Evolutionary conservation across 2,888 invertebrate genomes (phyloP), one percentile per base, ranked within the genome.

Genomic region (Scaptomyza cyrtandrae): DNA sequence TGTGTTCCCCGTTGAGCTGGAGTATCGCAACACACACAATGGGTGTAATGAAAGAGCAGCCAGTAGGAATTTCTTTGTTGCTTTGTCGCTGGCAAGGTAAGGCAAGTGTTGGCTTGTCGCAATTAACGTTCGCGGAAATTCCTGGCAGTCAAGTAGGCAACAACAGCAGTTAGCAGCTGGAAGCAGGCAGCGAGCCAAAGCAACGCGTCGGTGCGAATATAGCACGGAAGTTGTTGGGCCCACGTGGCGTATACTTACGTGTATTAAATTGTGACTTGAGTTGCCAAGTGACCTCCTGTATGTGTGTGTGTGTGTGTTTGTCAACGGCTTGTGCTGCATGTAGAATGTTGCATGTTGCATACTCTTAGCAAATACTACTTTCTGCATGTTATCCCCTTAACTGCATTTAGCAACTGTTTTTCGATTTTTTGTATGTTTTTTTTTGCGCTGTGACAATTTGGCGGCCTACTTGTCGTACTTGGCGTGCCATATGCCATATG

Each of bases 121-220:
- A 85, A 85, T 85, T 85, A 88, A 88, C 89, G 84, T 80, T 70
- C 87, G 84, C 87, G 84, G 84, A 85, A 85, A 85, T 85, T 85
- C 84, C 88, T 85, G 88, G 55, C 81, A 80, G 69, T 27, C 68
- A 66, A 57, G 60, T 52, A 61, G 41, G 61, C 35, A 53, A 33
- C 31, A n/a, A 58, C 66, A 53, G 45, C 48, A 45, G 48, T 27
- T 48, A 41, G 50, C 48, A 67, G 61, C n/a, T n/a, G n/a, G n/a
- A n/a, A n/a, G n/a, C n/a, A n/a, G n/a, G n/a, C 64, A 69, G 61
- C 41, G 57, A 72, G 60, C 73, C 78, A 68, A 63, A 24, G 63
- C 69, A 72, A 76, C 48, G 81, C 86, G 72, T 65, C 76, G 82
- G 62, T 78, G 85, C 84, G 85, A 88, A 80, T 84, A 73, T 76